Conservation (phyloP, 2,888 invertebrate species). For the Melanostoma scalare region DNA sequence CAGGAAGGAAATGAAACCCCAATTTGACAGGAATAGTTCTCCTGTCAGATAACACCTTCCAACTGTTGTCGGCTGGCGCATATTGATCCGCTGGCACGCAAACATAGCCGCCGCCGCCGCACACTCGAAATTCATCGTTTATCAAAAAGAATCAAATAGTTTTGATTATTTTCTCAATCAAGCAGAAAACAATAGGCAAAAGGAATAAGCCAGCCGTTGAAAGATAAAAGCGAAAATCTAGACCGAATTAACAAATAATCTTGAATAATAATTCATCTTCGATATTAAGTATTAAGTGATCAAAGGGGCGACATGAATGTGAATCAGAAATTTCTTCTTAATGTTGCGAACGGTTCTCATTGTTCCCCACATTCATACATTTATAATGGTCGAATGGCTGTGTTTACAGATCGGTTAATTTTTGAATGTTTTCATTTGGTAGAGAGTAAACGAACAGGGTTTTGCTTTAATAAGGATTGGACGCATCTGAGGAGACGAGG, state of each 20-base stretch:
- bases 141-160: slow-evolving; percentile 48
- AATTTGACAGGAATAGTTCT: slow-evolving; percentile 56
- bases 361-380: slow-evolving; percentile 29
- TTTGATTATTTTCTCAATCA: slow-evolving; percentile 71
- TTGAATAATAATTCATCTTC: slow-evolving; percentile 58
- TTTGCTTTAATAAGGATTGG: not conserved
- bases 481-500: not conserved
- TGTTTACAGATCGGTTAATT: slow-evolving; percentile 45
- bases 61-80: slow-evolving; percentile 50
- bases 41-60: slow-evolving; percentile 42
- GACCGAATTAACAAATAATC: slow-evolving; percentile 59
- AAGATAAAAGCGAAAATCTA: slow-evolving; percentile 69
- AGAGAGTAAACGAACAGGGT: slow-evolving; percentile 17
- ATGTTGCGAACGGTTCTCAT: slow-evolving; percentile 46
- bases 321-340: slow-evolving; percentile 27
- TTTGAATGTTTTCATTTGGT: slow-evolving; percentile 54
- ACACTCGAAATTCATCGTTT: slow-evolving; percentile 29
- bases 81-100: slow-evolving; percentile 21
- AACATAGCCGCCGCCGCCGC: not conserved
- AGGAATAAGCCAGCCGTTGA: slow-evolving; percentile 49
- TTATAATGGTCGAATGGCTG: slow-evolving; percentile 25
- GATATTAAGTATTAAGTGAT: slow-evolving; percentile 74
- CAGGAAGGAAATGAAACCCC: slow-evolving; percentile 59
- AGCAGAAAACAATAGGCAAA: slow-evolving; percentile 63
- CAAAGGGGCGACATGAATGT: slow-evolving; percentile 69